phyloP scores from a whole-genome alignment of 2,113 vertebrate species.

The Rattus rattus region DNA sequence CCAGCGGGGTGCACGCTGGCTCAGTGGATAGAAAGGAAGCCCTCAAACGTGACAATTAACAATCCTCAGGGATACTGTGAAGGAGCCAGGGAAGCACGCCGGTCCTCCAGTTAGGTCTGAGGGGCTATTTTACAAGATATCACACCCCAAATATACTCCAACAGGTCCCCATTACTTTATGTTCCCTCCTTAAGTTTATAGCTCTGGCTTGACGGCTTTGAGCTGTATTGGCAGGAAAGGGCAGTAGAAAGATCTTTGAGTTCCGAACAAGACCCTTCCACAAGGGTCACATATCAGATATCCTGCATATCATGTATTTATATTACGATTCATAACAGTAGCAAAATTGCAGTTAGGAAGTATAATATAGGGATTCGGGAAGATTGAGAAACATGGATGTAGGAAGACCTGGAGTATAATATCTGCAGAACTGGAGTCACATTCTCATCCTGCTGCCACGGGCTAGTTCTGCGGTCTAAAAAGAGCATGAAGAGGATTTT shows the following conservation, averaged over 20 bases:
- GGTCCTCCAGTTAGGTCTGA: background rate
- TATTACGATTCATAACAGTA: background rate
- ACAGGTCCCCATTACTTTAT: background rate
- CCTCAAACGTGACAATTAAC: background rate
- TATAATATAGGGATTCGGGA: background rate
- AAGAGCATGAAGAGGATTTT: too few species aligned
- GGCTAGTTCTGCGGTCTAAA: background rate
- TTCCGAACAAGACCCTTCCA: background rate
- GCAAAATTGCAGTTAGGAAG: background rate
- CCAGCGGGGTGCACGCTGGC: background rate
- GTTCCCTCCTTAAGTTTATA: accelerated
- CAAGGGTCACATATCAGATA: background rate
- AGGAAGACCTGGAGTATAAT: background rate
- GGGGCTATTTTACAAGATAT: background rate
- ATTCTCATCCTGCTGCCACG: background rate
- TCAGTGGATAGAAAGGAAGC: background rate
- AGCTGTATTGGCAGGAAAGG: background rate
- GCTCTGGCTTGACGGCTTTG: background rate
- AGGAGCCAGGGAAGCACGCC: background rate
- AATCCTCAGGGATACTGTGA: background rate
- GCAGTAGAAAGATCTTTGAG: background rate
- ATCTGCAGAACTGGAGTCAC: background rate
- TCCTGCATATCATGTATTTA: background rate
- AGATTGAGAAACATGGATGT: background rate
- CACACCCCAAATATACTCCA: background rate